phyloP scores from a whole-genome alignment of 1,140 invertebrate species.

The Aphaenogaster rudis region DNA sequence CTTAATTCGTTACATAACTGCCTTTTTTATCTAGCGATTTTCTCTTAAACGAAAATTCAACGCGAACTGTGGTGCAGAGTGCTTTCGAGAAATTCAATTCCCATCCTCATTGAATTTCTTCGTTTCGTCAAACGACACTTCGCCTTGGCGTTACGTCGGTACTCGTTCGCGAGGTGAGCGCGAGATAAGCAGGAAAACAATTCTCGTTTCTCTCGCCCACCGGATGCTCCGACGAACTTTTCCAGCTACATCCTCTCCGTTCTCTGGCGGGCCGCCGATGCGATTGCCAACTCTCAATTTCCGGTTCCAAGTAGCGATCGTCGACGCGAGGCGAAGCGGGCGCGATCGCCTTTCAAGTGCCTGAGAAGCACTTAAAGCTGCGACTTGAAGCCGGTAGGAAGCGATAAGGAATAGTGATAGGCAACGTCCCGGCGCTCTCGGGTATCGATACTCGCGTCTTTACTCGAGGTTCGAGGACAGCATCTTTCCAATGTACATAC shows the following conservation, averaged over 20 bases:
- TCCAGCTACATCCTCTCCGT: constrained; percentile 47
- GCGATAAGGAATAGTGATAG: constrained; percentile 66
- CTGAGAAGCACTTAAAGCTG: constrained; percentile 68
- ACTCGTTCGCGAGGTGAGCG: constrained; percentile 11
- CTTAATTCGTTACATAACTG: neutral
- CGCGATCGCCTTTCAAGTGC: constrained; percentile 46
- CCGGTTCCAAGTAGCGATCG: constrained; percentile 38
- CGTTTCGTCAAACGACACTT: constrained; percentile 10
- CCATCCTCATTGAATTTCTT: constrained; percentile 24
- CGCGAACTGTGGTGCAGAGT: neutral
- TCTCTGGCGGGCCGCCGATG: neutral
- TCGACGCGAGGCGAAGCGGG: neutral
- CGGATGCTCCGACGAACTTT: constrained; percentile 53
- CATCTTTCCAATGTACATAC: neutral
- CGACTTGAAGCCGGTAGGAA: constrained; percentile 45
- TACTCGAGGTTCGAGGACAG: neutral
- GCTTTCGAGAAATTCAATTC: constrained; percentile 41
- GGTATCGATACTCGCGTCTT: constrained; percentile 61
- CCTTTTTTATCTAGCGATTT: neutral
- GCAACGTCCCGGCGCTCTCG: constrained; percentile 12
- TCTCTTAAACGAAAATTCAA: constrained; percentile 6
- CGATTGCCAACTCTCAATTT: constrained; percentile 69
- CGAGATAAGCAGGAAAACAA: constrained; percentile 57
- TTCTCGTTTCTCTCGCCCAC: constrained; percentile 6
- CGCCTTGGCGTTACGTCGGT: neutral